Base-by-base conservation (phyloP, 2,113 vertebrate species). In the Planiliza haematocheilus region DNA sequence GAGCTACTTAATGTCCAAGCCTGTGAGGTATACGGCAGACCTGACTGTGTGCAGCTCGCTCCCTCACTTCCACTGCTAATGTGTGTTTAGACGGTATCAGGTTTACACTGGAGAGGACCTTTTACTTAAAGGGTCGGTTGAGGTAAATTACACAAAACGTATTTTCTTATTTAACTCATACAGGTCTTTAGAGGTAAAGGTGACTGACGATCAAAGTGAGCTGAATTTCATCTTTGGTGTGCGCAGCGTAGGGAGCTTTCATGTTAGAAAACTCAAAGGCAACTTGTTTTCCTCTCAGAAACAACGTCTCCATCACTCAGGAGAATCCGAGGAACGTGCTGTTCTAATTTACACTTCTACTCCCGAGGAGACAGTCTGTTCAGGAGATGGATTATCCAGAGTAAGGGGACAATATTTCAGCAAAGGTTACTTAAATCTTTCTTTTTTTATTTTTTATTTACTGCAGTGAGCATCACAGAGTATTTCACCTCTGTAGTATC, bases 1-100 rank as follows among this genome's bases (percentile, higher is more conserved):
- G n/a, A 85, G 77, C 79, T 73, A 74, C 75, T 79, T 79, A 58
- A 80, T 59, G 85, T 72, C 83, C 67, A 8, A 13, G 37, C 46
- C 57, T 57, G 79, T 39, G 20, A 68, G 73, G 51, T 50, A 34
- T 0, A 56, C 34, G 18, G 45, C 20, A n/a, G 20, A 39, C 51
- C 56, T 51, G 38, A 37, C 62, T 50, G 38, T 10, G 20, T 39
- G 52, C 48, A 46, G 10, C 62, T 63, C 21, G 1, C 59, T 3
- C 49, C 11, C 30, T 58, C 20, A 53, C 56, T 78, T 24, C 2
- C 52, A n/a, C 43, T n/a, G 46, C 64, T 79, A 38, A 58, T 52
- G 69, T 8, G 50, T 30, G 53, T 16, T 13, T 7, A 67, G 38
- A 8, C 24, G 13, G 37, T 49, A 37, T 75, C 56, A 5, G 37